Percentiles rank a stretch among this genome's conserved stretches.
Conservation (phyloP, 2,888 invertebrate species). For the Alsophila aescularia region DNA sequence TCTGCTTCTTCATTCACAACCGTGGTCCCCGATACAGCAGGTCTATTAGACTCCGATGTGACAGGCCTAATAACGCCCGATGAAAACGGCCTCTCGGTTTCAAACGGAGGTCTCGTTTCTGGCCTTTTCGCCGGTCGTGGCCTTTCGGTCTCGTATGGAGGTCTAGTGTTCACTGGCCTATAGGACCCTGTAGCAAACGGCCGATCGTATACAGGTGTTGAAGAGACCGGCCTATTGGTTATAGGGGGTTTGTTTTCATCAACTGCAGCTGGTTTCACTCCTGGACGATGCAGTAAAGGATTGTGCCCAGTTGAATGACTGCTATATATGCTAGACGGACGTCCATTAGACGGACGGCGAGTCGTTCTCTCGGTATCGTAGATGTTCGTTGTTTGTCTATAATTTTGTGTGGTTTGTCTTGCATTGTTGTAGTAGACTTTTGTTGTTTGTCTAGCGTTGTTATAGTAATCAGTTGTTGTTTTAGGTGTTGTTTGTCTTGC, state of each 20-base stretch:
- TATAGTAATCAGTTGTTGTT: constrained; percentile 2
- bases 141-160: neutral
- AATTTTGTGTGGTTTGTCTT: neutral
- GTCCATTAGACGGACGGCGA: constrained; percentile 20
- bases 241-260: constrained; percentile 62
- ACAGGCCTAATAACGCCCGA: constrained; percentile 1
- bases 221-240: constrained; percentile 59
- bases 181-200: constrained; percentile 37
- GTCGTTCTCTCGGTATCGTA: constrained; percentile 13
- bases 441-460: constrained; percentile 6
- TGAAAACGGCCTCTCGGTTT: constrained; percentile 4
- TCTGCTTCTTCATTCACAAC: constrained; percentile 20
- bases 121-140: constrained; percentile 2
- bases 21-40: neutral
- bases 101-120: constrained; percentile 18
- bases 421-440: neutral
- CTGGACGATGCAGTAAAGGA: constrained; percentile 53
- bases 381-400: constrained; percentile 2
- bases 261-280: constrained; percentile 59
- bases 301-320: constrained; percentile 35
- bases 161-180: constrained; percentile 13
- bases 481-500: constrained; percentile 2
- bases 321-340: neutral
- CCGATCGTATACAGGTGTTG: constrained; percentile 29
- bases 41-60: neutral